Evolutionary conservation across 2,113 vertebrate species (phyloP), one percentile per base, ranked within the genome.

Genomic region (Peromyscus polionotus): DNA sequence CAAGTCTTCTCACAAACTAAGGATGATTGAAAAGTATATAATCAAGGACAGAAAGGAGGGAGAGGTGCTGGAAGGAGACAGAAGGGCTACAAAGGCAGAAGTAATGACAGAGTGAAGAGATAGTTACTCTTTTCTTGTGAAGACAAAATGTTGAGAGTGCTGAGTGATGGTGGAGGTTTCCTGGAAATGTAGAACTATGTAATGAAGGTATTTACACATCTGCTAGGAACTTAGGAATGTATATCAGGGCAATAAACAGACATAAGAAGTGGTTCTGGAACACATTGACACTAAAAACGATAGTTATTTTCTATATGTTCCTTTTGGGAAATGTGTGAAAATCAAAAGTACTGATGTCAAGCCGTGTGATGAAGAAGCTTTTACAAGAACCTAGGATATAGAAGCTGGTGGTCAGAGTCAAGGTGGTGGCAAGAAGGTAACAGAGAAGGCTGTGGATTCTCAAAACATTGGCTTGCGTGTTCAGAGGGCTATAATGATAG

Each of bases 1-100:
- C 92, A 76, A 28, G 3, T 86, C 16, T 93, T 16, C 28, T 77
- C n/a, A 8, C 73, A 95, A 91, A 90, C 26, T 83, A 92, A 54
- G 83, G 45, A 42, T 83, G 83, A 70, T 28, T 85, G n/a, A 90
- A 93, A 94, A 77, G 4, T 45, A 86, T 80, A 1, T 14, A 76
- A 36, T n/a, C 12, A 91, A 88, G 80, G 42, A 61, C 5, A 65
- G 12, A 90, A 95, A 92, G 8, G 33, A 75, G 70, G 22, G 28
- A 80, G 45, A 10, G 10, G 14, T 59, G 0, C 73, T 95, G 13
- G 65, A 36, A 88, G 59, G 31, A 90, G 94, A 77, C 11, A 81
- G 36, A 48, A 65, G 45, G 61, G 33, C 14, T 67, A 45, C 61
- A 17, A 45, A 90, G 10, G 16, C 11, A 88, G 36, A 92, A 91